Conservation (phyloP, 2,888 invertebrate genomes). For the Plebejus anna region DNA sequence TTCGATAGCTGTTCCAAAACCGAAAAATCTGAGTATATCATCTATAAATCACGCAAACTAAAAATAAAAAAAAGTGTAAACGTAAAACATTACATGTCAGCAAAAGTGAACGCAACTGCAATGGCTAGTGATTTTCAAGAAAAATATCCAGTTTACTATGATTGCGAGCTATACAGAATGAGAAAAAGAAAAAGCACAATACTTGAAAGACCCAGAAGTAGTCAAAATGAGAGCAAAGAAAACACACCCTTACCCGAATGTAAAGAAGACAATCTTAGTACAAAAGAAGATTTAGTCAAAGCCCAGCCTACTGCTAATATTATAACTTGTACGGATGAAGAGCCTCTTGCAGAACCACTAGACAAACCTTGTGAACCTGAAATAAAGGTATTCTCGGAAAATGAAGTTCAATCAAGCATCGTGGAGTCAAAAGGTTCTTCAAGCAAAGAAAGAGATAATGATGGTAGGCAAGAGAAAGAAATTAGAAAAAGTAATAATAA, state of each 20-base stretch:
- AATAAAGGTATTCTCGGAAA: background rate
- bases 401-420: background rate
- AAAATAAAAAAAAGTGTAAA: constrained; percentile 57
- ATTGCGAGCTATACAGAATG: constrained; percentile 57
- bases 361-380: background rate
- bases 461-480: background rate
- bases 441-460: constrained; percentile 5
- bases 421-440: background rate
- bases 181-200: constrained; percentile 41
- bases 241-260: background rate
- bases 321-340: background rate
- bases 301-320: background rate
- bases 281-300: background rate
- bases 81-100: constrained; percentile 59
- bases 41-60: constrained; percentile 51
- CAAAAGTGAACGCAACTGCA: constrained; percentile 52
- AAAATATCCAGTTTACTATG: constrained; percentile 62
- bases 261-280: background rate
- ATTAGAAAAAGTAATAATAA: background rate
- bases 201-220: background rate
- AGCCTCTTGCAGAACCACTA: background rate
- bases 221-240: background rate
- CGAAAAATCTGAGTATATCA: constrained; percentile 48
- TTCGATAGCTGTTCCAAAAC: background rate
- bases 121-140: constrained; percentile 52